Percentiles rank a stretch among this genome's conserved stretches.
phyloP scores from a whole-genome alignment of 2,113 vertebrate species.

The Notiomystis cincta region DNA sequence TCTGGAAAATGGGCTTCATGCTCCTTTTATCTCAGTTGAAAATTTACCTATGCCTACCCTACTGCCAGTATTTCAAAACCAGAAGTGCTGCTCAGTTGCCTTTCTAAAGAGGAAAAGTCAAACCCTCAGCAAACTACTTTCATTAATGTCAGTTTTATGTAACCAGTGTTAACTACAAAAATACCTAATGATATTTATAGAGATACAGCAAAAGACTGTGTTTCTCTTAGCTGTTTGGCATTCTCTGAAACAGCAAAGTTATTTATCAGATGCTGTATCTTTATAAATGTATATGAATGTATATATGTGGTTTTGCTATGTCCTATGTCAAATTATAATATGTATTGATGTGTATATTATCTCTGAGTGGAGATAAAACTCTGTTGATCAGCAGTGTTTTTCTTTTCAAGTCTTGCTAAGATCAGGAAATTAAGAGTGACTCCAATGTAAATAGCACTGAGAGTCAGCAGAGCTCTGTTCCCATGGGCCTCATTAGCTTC shows the following conservation, averaged over 20 bases:
- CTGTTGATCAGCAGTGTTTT: not conserved
- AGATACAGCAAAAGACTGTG: not conserved
- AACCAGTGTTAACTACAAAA: not conserved
- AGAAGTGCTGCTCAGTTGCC: not conserved
- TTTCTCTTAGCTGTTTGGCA: not conserved
- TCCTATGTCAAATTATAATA: not conserved
- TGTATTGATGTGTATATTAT: not conserved
- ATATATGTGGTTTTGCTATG: not conserved
- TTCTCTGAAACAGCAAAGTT: not conserved
- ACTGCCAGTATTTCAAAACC: not conserved
- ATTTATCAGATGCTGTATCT: not conserved
- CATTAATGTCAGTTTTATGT: not conserved
- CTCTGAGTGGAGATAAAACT: not conserved
- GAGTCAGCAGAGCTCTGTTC: not conserved
- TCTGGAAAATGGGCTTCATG: not conserved
- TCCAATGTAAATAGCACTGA: slow-evolving; percentile 8
- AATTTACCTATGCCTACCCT: not conserved
- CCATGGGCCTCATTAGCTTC: not conserved
- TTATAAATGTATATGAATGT: not conserved
- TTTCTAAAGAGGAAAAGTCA: not conserved
- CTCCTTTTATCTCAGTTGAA: not conserved
- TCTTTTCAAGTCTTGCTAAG: not conserved
- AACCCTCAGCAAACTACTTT: not conserved
- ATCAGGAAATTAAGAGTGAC: slow-evolving; percentile 32
- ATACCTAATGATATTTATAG: not conserved